Conservation (phyloP, 2,888 invertebrate genomes). For the Synanthedon vespiformis region DNA sequence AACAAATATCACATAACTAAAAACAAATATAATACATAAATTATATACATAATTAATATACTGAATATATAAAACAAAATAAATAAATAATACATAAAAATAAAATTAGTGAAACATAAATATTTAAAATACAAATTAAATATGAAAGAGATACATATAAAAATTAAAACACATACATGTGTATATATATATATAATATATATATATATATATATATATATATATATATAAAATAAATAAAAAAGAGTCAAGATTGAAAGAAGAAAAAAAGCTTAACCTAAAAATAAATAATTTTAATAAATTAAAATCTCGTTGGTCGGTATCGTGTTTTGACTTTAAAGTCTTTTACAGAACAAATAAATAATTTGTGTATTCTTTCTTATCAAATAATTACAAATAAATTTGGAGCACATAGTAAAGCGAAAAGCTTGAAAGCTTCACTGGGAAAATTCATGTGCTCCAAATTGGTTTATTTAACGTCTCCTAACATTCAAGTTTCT, state of each 20-base stretch:
- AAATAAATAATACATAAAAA: neutral
- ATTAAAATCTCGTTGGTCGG: neutral
- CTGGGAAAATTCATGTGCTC: too few species aligned
- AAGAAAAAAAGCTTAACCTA: neutral
- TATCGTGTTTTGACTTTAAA: neutral
- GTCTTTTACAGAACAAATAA: too few species aligned
- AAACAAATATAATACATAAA: neutral
- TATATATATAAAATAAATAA: neutral
- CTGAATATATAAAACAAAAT: neutral
- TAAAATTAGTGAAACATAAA: neutral
- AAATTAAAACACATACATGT: neutral
- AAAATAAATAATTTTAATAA: neutral
- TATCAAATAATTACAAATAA: too few species aligned
- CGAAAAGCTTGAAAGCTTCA: too few species aligned
- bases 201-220: neutral
- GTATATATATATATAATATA: neutral
- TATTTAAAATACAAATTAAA: neutral
- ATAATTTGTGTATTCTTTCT: too few species aligned
- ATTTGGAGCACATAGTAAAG: too few species aligned
- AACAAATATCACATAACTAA: too few species aligned
- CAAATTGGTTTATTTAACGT: constrained; percentile 17
- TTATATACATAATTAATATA: neutral
- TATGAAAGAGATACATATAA: neutral
- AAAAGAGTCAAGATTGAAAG: neutral
- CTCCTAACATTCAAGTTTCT: constrained; percentile 42